Base-by-base conservation (phyloP, 2,113 vertebrate genomes). In the Platycercus adscitus region DNA sequence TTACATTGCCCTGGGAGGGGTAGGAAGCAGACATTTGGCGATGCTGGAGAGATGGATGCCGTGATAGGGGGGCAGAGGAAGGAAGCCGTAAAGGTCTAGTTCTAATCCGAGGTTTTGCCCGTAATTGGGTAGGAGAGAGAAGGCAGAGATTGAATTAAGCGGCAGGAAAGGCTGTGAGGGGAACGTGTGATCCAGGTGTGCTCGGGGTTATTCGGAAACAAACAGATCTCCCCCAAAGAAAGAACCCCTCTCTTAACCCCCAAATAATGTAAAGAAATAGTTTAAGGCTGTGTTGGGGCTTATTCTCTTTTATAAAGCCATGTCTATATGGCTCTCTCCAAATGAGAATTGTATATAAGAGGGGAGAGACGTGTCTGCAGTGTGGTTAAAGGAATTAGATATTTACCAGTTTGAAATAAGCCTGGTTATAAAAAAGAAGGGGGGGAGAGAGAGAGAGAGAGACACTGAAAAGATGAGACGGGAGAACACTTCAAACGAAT, bases 401-500 rank as follows among this genome's bases (percentile, higher is more conserved):
- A 98, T 99, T 99, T 99, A 98, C 98, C 98, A 98, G 98, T 98
- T 97, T 97, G 98, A 98, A 98, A 98, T 98, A 98, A 99, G 98
- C 98, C 98, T 98, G 97, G 97, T 98, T 98, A 97, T 98, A 98
- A 98, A 98, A 71, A 65, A 97, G 94, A 58, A 58, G 33, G 56
- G 77, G 61, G 47, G 15, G 28, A 33, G 72, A 21, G 66, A 86
- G 84, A 86, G 84, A 79, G 84, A 69, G 86, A 89, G 96, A 96
- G 89, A 89, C 81, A 91, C 47, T 94, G 98, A 85, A 98, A 98
- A 98, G 98, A 98, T 97, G 98, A 98, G 98, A 98, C 98, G 97
- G 97, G 98, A 98, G 98, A 98, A 98, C 98, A 99, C 99, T 99
- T 99, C 99, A 99, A 99, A 99, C 98, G 99, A 99, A 99, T 99